phyloP scores from a whole-genome alignment of 2,797 vertebrate genomes.

The Oryzias sinensis region DNA sequence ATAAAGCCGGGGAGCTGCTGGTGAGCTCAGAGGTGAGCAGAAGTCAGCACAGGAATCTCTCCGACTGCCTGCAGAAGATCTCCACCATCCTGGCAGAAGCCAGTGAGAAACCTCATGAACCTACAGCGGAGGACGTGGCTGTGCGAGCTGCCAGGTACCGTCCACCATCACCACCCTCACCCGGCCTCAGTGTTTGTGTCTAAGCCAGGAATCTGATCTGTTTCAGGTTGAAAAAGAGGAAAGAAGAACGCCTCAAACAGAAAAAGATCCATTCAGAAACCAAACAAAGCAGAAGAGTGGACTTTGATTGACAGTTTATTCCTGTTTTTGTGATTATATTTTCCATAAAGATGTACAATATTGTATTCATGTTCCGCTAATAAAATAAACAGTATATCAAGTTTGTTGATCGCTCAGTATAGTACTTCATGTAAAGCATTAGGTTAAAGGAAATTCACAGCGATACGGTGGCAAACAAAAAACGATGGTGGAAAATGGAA shows the following conservation, averaged over 20 bases:
- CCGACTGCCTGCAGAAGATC: constrained; percentile 88
- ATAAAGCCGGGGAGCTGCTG: constrained; percentile 86
- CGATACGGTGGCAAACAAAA: no score
- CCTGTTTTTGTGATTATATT: background rate
- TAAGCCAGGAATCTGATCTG: no score
- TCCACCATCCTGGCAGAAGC: constrained; percentile 82
- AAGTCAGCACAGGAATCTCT: constrained; percentile 89
- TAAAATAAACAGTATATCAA: no score
- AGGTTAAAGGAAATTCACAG: no score
- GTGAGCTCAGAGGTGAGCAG: constrained; percentile 88
- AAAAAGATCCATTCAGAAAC: constrained; percentile 82
- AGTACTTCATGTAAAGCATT: no score
- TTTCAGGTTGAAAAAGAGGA: constrained; percentile 84
- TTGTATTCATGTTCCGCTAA: no score
- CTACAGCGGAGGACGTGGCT: constrained; percentile 75
- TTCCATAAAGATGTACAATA: background rate
- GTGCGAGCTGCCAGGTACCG: constrained; percentile 80
- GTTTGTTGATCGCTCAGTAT: no score
- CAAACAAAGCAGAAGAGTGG: constrained; percentile 82
- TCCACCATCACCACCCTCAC: background rate
- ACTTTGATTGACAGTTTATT: constrained; percentile 69
- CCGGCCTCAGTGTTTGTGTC: background rate
- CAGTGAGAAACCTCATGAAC: constrained; percentile 70
- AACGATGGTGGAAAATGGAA: no score
- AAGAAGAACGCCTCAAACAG: constrained; percentile 84